Conservation (phyloP, 2,113 vertebrate species). For the Agapornis roseicollis region DNA sequence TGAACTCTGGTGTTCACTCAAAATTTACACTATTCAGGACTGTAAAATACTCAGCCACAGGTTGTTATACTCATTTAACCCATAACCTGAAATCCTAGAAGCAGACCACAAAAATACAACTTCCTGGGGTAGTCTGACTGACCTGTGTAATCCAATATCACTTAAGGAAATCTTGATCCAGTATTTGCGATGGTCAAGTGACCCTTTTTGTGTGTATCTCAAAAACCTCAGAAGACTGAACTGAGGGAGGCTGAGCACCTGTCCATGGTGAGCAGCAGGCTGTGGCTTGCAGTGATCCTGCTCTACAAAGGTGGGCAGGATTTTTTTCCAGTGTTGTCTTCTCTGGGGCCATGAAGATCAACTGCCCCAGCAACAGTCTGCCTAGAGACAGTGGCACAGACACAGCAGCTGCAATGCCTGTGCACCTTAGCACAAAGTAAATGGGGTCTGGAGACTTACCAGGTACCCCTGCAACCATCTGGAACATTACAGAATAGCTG, state of each 20-base stretch:
- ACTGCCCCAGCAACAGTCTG: neutral
- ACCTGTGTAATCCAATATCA: neutral
- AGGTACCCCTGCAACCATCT: neutral
- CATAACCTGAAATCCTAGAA: neutral
- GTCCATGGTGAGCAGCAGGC: neutral
- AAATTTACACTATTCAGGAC: neutral
- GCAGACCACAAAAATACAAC: neutral
- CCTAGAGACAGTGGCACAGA: neutral
- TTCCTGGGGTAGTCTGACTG: neutral
- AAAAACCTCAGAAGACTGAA: neutral
- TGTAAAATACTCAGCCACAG: neutral
- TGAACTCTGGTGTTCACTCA: neutral
- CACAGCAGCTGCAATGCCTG: neutral
- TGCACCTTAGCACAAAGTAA: neutral
- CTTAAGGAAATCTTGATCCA: neutral
- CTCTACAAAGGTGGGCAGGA: neutral
- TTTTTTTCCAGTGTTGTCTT: neutral
- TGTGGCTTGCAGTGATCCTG: neutral
- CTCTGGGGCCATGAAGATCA: neutral
- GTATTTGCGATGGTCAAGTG: neutral
- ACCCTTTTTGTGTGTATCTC: neutral
- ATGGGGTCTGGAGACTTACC: neutral
- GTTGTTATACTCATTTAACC: neutral
- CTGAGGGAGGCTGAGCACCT: neutral
- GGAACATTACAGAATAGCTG: neutral